A percentile compares a stretch with the other conserved stretches of the same genome.
Conservation (phyloP, 2,113 vertebrate species). For the Passer montanus region DNA sequence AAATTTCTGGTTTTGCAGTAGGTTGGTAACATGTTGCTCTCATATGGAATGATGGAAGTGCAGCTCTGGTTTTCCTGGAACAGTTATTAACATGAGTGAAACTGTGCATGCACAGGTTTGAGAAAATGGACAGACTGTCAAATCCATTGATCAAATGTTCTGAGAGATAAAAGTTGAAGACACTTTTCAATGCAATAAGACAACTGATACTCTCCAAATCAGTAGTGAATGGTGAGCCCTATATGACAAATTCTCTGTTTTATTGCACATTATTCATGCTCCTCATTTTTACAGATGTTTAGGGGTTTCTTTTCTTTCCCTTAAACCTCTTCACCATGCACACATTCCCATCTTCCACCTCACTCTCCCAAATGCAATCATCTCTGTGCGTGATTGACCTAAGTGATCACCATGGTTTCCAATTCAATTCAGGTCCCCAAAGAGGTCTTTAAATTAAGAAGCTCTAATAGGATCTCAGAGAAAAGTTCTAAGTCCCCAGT, state of each 20-base stretch:
- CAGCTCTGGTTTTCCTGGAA: background rate
- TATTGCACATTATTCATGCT: background rate
- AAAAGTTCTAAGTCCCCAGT: background rate
- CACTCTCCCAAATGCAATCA: constrained; percentile 5
- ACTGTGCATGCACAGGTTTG: background rate
- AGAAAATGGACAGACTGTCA: background rate
- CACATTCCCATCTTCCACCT: background rate
- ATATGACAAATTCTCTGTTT: background rate
- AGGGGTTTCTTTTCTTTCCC: background rate
- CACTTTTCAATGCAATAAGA: background rate
- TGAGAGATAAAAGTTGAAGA: background rate
- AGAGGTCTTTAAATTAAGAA: constrained; percentile 60
- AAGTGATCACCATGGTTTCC: constrained; percentile 46
- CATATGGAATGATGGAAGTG: background rate
- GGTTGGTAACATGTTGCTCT: background rate
- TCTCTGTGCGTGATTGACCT: constrained; percentile 20
- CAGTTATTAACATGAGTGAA: background rate
- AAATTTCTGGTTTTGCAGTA: background rate
- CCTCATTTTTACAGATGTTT: background rate
- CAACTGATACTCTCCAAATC: background rate
- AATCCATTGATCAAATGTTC: background rate
- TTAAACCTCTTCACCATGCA: background rate
- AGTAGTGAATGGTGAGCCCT: background rate
- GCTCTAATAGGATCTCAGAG: constrained; percentile 28
- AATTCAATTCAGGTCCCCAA: constrained; percentile 47